phyloP scores from a whole-genome alignment of 1,140 invertebrate species.

The Polypedilum vanderplanki region DNA sequence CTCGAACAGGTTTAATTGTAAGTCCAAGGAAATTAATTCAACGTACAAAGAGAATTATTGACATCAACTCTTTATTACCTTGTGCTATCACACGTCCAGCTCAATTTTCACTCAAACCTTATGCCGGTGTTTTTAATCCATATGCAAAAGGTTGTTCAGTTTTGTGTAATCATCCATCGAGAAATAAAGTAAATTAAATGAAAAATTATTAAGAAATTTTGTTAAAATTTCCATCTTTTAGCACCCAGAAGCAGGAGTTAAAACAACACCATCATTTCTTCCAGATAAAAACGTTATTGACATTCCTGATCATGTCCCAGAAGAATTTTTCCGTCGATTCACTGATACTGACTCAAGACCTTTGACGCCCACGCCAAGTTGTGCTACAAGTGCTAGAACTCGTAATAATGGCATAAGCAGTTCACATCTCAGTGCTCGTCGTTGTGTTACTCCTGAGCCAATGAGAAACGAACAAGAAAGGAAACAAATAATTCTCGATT shows the following conservation, averaged over 20 bases:
- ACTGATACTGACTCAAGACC: constrained; percentile 73
- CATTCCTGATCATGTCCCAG: constrained; percentile 45
- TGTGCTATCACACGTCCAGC: constrained; percentile 44
- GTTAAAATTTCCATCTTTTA: no score
- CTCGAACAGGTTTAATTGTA: background rate
- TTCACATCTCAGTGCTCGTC: constrained; percentile 40
- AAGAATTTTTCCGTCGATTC: constrained; percentile 58
- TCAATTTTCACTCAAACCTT: constrained; percentile 62
- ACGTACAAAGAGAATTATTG: background rate
- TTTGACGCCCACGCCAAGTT: constrained; percentile 61
- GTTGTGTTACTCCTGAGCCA: constrained; percentile 48
- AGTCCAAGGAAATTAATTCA: background rate
- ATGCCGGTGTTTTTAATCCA: constrained; percentile 70
- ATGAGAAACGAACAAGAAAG: constrained; percentile 41
- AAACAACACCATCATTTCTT: constrained; percentile 9
- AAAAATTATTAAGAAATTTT: no score
- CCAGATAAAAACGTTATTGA: constrained; percentile 3
- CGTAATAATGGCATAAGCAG: constrained; percentile 35
- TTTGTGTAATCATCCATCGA: constrained; percentile 72
- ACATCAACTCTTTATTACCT: background rate
- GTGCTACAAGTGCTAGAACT: constrained; percentile 52
- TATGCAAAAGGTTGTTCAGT: constrained; percentile 70
- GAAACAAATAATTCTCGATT: constrained; percentile 42
- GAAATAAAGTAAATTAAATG: constrained; percentile 40
- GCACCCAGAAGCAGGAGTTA: background rate